These are phyloP conservation scores for Timandra comae DNA, from an alignment of 2,888 invertebrate genomes.

Conservation along the genomic window DNA sequence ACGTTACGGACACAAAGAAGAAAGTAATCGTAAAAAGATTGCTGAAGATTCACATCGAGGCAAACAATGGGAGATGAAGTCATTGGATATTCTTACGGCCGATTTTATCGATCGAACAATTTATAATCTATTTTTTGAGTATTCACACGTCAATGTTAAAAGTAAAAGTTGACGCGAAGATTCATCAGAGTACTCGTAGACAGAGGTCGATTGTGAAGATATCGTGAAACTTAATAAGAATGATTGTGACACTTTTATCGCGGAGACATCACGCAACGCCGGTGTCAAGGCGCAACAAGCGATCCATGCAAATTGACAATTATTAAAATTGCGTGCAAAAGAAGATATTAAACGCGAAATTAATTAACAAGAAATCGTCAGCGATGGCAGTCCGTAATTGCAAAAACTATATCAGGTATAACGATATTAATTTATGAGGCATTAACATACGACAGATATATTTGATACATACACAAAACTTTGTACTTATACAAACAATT, in stretches of 20 bases:
- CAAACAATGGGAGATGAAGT: conserved; percentile 28
- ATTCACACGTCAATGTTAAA: conserved; percentile 12
- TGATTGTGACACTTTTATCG: conserved; percentile 15
- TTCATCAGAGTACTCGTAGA: not conserved
- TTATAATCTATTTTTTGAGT: conserved; percentile 22
- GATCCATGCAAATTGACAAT: conserved; percentile 53
- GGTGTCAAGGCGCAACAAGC: conserved; percentile 40
- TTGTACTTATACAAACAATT: too few species aligned
- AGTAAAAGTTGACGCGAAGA: not conserved
- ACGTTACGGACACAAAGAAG: conserved; percentile 18
- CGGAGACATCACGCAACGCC: conserved; percentile 24
- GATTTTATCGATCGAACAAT: conserved; percentile 24
- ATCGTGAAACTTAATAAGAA: conserved; percentile 14
- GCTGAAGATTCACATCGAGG: conserved; percentile 28
- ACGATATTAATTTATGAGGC: too few species aligned
- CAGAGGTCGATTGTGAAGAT: conserved; percentile 6
- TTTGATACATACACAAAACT: too few species aligned
- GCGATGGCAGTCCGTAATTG: conserved; percentile 5
- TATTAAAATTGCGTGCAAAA: conserved; percentile 26
- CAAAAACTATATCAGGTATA: too few species aligned
- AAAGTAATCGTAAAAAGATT: conserved; percentile 37
- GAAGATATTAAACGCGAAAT: too few species aligned
- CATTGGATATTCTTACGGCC: conserved; percentile 24
- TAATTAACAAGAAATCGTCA: too few species aligned
- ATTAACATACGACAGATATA: too few species aligned